phyloP scores from a whole-genome alignment of 2,113 vertebrate genomes.

The Archocentrus centrarchus region DNA sequence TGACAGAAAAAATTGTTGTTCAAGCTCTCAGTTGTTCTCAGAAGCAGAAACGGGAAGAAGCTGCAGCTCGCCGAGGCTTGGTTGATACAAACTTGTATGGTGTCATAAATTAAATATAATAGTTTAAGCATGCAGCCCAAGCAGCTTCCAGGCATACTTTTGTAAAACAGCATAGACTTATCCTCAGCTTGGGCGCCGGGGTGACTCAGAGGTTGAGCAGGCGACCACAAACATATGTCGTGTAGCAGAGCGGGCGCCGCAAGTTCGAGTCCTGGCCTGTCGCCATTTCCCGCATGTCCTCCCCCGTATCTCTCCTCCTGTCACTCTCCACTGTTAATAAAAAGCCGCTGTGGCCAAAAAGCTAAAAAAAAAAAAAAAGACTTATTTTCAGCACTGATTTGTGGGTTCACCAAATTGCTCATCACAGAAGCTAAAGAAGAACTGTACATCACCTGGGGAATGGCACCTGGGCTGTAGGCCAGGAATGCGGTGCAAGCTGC shows the following conservation, averaged over 20 bases:
- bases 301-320: no score
- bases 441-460: constrained; percentile 9
- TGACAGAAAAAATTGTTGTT: constrained; percentile 2
- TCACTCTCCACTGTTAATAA: no score
- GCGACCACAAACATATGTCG: no score
- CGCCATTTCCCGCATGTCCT: no score
- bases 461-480: constrained; percentile 5
- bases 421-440: constrained; percentile 1
- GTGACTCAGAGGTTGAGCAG: no score
- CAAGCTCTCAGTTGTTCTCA: constrained; percentile 1
- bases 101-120: constrained; percentile 13
- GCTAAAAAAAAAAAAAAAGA: neutral
- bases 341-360: no score
- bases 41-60: neutral
- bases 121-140: neutral
- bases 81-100: neutral
- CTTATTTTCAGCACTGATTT: neutral
- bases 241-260: no score
- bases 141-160: constrained; percentile 11
- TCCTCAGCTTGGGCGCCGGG: neutral
- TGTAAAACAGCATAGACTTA: constrained; percentile 1
- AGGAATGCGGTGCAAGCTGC: constrained; percentile 14
- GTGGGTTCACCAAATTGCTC: constrained; percentile 6
- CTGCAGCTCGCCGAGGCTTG: no score
- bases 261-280: no score